Base-by-base conservation (phyloP, 2,113 vertebrate genomes). In the Nyctibius bracteatus region DNA sequence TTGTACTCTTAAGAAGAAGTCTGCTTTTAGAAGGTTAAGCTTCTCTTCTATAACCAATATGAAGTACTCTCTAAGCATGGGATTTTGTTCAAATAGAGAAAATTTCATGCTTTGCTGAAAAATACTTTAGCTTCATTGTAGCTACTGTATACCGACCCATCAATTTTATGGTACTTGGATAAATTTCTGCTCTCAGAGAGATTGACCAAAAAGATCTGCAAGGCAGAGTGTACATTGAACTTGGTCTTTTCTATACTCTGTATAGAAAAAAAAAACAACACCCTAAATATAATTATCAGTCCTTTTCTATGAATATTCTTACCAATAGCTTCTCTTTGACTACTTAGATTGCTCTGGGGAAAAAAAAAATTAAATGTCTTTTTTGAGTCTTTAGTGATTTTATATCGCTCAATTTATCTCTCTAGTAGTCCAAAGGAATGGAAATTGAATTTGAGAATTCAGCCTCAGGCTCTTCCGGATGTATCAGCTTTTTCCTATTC, bases 391-490 rank as follows among this genome's bases (percentile, higher is more conserved):
- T 83, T 79, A 57, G 81, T 77, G 84, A 92, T 94, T 96, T 73
- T 92, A 14, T 87, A 49, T 94, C 3, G 0, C 73, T 96, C 59
- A 75, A 55, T 90, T 94, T 96, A 75, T 96, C 78, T 90, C 88
- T 90, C 65, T 90, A 92, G 92, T 89, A 93, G 74, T 93, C 94
- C 89, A 94, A 65, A 91, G 91, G 85, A 96, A 94, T 96, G 85
- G 90, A 96, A 94, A 95, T 94, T 96, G 80, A 95, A 95, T 96
- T 96, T 82, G 79, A 96, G 89, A 91, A 91, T 94, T 94, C 94
- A 93, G 89, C 95, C 68, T 94, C 44, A 96, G 84, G 81, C 90
- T 97, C n/a, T 92, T 96, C 94, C 96, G 90, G 97, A 96, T 97
- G 59, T 96, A 95, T 97, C 92, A 96, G 92, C 81, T 96, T 95